Evolutionary conservation across 2,113 vertebrate genomes (phyloP).

Genomic region (Australoheros scitulus): DNA sequence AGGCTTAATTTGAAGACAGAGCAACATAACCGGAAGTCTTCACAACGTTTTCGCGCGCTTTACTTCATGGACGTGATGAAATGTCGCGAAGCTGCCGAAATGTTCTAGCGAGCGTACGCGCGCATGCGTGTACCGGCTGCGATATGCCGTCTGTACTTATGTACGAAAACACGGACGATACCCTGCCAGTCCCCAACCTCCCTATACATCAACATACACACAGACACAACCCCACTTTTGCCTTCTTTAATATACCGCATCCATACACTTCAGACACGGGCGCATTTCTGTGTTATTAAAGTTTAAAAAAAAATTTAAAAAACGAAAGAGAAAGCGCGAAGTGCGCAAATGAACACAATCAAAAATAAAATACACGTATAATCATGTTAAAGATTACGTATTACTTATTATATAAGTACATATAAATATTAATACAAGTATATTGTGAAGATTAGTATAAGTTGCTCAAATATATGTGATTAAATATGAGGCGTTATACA

Average conservation of each 20-base stretch:
- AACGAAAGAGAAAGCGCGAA: neutral
- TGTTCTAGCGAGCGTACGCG: constrained; percentile 29
- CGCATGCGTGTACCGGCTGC: constrained; percentile 43
- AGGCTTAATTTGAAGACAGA: constrained; percentile 36
- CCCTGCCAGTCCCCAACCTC: neutral
- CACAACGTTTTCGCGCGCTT: accelerated
- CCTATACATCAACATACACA: neutral
- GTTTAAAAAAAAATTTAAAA: neutral
- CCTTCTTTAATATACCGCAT: neutral
- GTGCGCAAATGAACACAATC: neutral
- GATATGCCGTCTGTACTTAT: neutral
- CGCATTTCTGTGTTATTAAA: neutral
- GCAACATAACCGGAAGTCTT: neutral
- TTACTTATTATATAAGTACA: neutral
- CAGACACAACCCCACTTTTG: neutral
- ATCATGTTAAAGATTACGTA: neutral
- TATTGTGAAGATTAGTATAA: neutral
- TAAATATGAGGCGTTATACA: neutral
- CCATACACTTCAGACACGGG: neutral
- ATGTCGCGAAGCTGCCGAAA: constrained; percentile 57
- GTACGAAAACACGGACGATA: neutral
- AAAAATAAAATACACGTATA: neutral
- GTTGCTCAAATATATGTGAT: neutral
- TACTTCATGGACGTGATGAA: constrained; percentile 6
- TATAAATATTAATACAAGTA: neutral